phyloP scores from a whole-genome alignment of 2,113 vertebrate species.

The Nesogale talazaci region DNA sequence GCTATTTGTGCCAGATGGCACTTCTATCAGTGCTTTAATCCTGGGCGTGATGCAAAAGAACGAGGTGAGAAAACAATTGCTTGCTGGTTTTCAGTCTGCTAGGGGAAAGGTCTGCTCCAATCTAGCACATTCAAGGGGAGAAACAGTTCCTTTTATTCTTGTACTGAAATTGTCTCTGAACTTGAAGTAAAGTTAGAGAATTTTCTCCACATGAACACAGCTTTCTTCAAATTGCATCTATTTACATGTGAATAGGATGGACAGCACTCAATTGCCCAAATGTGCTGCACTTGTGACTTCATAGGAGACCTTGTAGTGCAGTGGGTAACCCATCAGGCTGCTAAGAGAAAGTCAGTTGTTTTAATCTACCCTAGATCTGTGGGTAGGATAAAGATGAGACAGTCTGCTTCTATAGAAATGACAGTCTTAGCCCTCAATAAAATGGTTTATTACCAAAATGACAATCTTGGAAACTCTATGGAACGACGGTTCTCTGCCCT shows the following conservation, averaged over 20 bases:
- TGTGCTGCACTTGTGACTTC: background rate
- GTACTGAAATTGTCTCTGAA: background rate
- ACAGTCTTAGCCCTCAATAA: too few species aligned
- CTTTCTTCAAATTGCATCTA: slow-evolving; percentile 7
- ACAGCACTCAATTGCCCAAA: background rate
- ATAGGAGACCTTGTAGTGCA: background rate
- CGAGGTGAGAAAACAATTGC: background rate
- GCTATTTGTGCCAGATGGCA: background rate
- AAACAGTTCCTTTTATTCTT: slow-evolving; percentile 26
- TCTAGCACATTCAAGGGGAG: background rate
- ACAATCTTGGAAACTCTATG: too few species aligned
- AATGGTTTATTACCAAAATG: too few species aligned
- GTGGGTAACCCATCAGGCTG: too few species aligned
- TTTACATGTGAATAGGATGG: background rate
- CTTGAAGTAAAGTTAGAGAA: background rate
- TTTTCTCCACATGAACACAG: background rate
- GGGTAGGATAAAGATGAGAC: too few species aligned
- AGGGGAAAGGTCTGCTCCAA: background rate
- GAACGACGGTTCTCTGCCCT: too few species aligned
- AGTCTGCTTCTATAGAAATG: too few species aligned
- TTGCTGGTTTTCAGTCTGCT: background rate
- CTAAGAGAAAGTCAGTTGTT: too few species aligned
- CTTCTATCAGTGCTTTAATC: background rate
- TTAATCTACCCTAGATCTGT: too few species aligned
- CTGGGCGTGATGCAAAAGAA: background rate